phyloP scores from a whole-genome alignment of 1,140 invertebrate genomes.

The Adelges cooleyi region DNA sequence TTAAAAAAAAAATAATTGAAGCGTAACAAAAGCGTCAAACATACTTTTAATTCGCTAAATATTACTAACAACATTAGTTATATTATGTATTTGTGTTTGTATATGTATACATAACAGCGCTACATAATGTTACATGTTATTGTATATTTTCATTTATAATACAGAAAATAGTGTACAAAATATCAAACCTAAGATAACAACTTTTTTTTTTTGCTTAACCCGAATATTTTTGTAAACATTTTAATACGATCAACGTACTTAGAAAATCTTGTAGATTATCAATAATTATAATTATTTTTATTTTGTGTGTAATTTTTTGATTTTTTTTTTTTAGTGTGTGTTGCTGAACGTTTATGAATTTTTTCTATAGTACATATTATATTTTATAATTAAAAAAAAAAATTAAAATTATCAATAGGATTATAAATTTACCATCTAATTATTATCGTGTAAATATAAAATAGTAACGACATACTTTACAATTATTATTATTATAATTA shows the following conservation, averaged over 20 bases:
- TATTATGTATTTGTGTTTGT: neutral
- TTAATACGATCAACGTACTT: slow-evolving; percentile 25
- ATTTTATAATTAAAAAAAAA: slow-evolving; percentile 25
- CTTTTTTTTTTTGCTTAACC: slow-evolving; percentile 29
- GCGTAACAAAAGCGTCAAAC: neutral
- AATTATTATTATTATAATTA: slow-evolving; percentile 25
- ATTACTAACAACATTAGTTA: neutral
- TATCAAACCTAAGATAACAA: slow-evolving; percentile 19
- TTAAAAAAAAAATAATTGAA: slow-evolving; percentile 11
- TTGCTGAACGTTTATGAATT: slow-evolving; percentile 22
- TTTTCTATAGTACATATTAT: slow-evolving; percentile 24
- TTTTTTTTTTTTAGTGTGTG: slow-evolving; percentile 25
- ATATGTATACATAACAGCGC: neutral
- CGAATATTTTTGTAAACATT: slow-evolving; percentile 25
- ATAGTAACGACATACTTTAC: slow-evolving; percentile 25
- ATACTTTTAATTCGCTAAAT: slow-evolving; percentile 9
- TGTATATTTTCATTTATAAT: slow-evolving; percentile 8
- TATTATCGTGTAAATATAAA: slow-evolving; percentile 24
- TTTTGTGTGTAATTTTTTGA: slow-evolving; percentile 16
- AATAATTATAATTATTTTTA: slow-evolving; percentile 26
- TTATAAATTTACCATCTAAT: slow-evolving; percentile 24
- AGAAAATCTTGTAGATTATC: slow-evolving; percentile 15
- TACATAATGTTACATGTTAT: neutral
- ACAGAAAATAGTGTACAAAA: slow-evolving; percentile 23
- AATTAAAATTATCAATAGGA: slow-evolving; percentile 29